Percentiles rank a stretch among this genome's conserved stretches.
Conservation (phyloP, 2,888 invertebrate genomes). For the Cosmia trapezina region DNA sequence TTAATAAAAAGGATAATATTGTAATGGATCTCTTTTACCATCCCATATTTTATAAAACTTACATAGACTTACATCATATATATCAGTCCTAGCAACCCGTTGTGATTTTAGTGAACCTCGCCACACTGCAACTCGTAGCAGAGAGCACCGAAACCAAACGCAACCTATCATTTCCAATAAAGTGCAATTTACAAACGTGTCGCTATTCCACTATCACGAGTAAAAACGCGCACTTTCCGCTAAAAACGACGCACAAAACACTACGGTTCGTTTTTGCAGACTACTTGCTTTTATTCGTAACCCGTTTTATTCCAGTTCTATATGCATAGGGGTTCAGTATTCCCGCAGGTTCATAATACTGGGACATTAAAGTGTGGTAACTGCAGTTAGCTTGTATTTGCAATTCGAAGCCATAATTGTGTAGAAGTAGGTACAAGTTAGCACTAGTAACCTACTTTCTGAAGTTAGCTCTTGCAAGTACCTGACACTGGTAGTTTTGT, state of each 20-base stretch:
- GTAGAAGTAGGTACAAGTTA: slow-evolving; percentile 19
- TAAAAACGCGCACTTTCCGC: slow-evolving; percentile 23
- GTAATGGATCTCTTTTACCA: too few relatives aligned
- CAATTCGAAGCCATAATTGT: slow-evolving; percentile 42
- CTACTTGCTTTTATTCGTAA: slow-evolving; percentile 48
- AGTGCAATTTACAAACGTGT: slow-evolving; percentile 34
- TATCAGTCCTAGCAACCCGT: not conserved
- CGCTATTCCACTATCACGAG: slow-evolving; percentile 21
- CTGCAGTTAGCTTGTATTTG: slow-evolving; percentile 47
- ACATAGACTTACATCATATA: not conserved
- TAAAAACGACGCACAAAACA: slow-evolving; percentile 55
- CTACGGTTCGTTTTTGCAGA: slow-evolving; percentile 43
- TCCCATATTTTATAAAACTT: too few relatives aligned
- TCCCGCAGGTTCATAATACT: slow-evolving; percentile 53
- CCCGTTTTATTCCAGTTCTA: slow-evolving; percentile 53
- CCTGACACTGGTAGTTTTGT: slow-evolving; percentile 2
- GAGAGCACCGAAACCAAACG: slow-evolving; percentile 6
- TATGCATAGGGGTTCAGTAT: slow-evolving; percentile 51
- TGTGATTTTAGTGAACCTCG: not conserved
- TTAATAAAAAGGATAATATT: too few relatives aligned
- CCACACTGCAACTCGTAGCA: not conserved
- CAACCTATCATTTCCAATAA: slow-evolving; percentile 37
- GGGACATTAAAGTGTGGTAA: slow-evolving; percentile 44
- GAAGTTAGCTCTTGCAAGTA: slow-evolving; percentile 8
- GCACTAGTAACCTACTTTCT: slow-evolving; percentile 23